phyloP scores from a whole-genome alignment of 2,888 invertebrate genomes.

The Odontothrips loti region DNA sequence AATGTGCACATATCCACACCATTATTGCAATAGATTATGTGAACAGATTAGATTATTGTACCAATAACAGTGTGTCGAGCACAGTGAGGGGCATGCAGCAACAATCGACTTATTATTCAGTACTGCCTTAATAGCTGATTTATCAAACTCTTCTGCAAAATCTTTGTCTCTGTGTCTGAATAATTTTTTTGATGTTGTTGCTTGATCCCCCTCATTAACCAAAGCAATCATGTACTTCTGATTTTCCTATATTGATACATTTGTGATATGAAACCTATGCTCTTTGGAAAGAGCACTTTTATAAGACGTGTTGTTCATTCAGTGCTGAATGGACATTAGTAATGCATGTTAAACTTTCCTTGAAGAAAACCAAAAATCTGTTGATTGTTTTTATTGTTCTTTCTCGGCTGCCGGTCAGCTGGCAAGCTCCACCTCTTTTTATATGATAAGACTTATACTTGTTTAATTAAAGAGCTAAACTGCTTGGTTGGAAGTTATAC shows the following conservation, averaged over 20 bases:
- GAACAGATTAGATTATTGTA: background rate
- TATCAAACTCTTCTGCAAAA: background rate
- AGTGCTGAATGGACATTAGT: background rate
- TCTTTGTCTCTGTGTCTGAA: background rate
- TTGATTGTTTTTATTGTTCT: conserved; percentile 10
- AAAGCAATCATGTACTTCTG: background rate
- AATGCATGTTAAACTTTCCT: background rate
- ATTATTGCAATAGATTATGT: background rate
- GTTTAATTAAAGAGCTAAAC: background rate
- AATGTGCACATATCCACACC: background rate
- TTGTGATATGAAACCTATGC: background rate
- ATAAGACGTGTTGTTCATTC: background rate
- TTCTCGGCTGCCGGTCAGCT: conserved; percentile 16
- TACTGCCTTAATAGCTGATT: background rate
- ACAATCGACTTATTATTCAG: background rate
- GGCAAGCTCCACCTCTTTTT: conserved; percentile 15
- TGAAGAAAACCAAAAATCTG: background rate
- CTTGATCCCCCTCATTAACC: background rate
- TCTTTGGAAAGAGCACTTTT: background rate
- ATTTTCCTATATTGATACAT: conserved; percentile 6
- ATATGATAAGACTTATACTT: background rate
- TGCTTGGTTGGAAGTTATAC: background rate
- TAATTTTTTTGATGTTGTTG: background rate
- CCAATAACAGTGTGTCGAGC: background rate
- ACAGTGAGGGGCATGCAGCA: background rate